Conservation (phyloP, 2,888 invertebrate species). For the Metopia argyrocephala region DNA sequence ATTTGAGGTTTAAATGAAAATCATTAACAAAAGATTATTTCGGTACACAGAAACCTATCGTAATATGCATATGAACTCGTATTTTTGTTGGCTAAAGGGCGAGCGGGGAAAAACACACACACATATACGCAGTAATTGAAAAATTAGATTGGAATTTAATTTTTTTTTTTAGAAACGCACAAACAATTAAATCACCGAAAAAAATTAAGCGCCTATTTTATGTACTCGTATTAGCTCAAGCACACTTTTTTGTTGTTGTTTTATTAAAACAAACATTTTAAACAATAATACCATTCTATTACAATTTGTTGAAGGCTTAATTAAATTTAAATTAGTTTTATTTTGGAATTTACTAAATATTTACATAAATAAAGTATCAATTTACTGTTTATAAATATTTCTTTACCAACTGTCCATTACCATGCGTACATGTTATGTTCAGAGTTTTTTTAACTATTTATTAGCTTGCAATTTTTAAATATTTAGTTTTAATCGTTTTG, state of each 20-base stretch:
- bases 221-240: too few species aligned
- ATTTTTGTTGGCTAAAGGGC: too few species aligned
- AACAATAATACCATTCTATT: constrained; percentile 27
- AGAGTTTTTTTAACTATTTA: constrained; percentile 9
- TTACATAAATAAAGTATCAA: constrained; percentile 17
- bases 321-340: constrained; percentile 51
- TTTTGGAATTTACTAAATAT: constrained; percentile 18
- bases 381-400: background rate
- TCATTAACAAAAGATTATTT: constrained; percentile 58
- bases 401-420: background rate
- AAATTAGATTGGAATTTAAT: constrained; percentile 2
- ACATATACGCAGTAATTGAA: background rate
- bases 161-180: background rate
- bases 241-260: constrained; percentile 4
- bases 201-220: background rate
- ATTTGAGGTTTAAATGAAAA: constrained; percentile 57
- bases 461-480: constrained; percentile 7
- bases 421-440: background rate
- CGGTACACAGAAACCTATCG: background rate
- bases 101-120: background rate
- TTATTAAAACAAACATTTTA: background rate
- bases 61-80: background rate
- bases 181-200: background rate
- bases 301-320: constrained; percentile 45
- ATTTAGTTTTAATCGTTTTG: constrained; percentile 12